Base-by-base conservation (phyloP, 1,140 invertebrate species). In the Zaprionus taronus region DNA sequence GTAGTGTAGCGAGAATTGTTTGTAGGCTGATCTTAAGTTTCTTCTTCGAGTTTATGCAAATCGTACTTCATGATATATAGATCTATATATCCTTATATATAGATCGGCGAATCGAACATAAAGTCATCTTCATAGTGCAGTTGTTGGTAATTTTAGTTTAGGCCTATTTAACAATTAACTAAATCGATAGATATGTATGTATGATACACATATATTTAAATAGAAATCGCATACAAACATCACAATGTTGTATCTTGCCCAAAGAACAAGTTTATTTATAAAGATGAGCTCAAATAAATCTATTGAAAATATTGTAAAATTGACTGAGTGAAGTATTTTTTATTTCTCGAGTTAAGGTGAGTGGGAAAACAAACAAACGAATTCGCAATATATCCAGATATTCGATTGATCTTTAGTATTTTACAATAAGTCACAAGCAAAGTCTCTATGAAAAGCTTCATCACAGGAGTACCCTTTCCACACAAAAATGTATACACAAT, bases 81-180 rank as follows among this genome's bases (percentile, higher is more conserved):
- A 31, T 22, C 58, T 70, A 58, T 68, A 17, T 66, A 38, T n/a
- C 51, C 31, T 26, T 51, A 49, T 77, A 61, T 62, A 67, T 77
- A 68, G 58, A 49, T 49, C 9, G 14, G 47, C 24, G 44, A 63
- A 49, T 11, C 36, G n/a, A 57, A 69, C 38, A 44, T 55, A 75
- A 79, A 89, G 85, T 89, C 85, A 89, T 90, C 73, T 72, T 80
- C 57, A 64, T 72, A 70, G 79, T 79, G 74, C 79, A 85, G 85
- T 89, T 89, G 85, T 89, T 89, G 85, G 86, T 91, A 89, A 89
- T 85, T 80, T 90, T 89, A 91, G 86, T 41, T 26, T 85, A 90
- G 79, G 64, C 51, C 67, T 79, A 81, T 64, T 82, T 89, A 85
- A 78, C 28, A 80, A 89, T 84, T 84, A 87, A 84, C 71, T 89